phyloP scores from a whole-genome alignment of 2,113 vertebrate species.

The Chitala chitala region DNA sequence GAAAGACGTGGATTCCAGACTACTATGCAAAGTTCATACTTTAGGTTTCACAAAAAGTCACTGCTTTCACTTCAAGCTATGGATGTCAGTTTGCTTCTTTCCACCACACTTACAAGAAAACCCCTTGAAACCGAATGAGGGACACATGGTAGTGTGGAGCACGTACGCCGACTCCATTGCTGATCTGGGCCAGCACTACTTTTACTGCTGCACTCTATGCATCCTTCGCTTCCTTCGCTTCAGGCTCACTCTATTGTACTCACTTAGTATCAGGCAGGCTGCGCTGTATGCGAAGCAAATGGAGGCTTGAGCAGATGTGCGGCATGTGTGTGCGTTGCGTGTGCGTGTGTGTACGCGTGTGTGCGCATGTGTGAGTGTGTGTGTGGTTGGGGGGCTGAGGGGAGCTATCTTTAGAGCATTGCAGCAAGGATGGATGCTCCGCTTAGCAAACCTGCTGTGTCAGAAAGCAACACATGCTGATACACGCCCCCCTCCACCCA shows the following conservation, averaged over 20 bases:
- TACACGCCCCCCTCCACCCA: neutral
- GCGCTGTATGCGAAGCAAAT: neutral
- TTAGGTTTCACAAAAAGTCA: too few species aligned
- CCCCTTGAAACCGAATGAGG: too few species aligned
- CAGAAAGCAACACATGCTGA: neutral
- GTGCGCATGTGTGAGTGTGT: neutral
- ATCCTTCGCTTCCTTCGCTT: neutral
- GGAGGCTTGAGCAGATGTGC: neutral
- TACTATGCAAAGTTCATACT: too few species aligned
- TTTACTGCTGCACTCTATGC: neutral
- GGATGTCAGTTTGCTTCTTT: too few species aligned
- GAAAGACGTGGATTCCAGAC: too few species aligned
- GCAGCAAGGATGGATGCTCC: neutral
- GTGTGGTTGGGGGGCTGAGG: neutral
- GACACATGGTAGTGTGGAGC: too few species aligned
- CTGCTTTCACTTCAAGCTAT: too few species aligned
- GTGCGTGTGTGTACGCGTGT: neutral
- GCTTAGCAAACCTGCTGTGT: neutral
- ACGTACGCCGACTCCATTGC: too few species aligned
- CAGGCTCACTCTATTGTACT: neutral
- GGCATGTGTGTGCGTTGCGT: neutral
- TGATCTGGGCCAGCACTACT: too few species aligned
- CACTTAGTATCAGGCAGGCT: neutral
- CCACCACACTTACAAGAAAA: too few species aligned
- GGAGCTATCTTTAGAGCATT: conserved; percentile 7